Percentiles rank a stretch among this genome's conserved stretches.
Conservation (phyloP, 2,113 vertebrate genomes). For the Callopanchax toddi region DNA sequence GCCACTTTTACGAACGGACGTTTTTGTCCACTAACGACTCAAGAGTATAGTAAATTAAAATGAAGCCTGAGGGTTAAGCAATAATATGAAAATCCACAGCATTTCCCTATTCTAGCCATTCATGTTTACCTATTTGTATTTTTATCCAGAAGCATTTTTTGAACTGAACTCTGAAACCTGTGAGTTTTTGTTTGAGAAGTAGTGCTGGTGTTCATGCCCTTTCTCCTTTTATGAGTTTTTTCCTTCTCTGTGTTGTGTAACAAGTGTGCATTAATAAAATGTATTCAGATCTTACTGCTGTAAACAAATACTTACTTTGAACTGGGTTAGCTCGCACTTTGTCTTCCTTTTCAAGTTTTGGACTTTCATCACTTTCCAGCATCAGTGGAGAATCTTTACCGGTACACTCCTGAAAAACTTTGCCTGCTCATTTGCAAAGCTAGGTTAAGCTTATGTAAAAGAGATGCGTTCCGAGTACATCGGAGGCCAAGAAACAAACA, state of each 20-base stretch:
- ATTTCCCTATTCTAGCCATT: too few species aligned
- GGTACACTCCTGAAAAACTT: constrained; percentile 61
- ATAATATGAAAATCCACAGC: too few species aligned
- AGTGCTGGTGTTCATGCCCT: not conserved
- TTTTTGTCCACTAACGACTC: too few species aligned
- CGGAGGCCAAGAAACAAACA: constrained; percentile 76
- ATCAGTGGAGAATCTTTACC: constrained; percentile 38
- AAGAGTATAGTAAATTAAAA: too few species aligned
- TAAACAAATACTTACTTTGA: constrained; percentile 45
- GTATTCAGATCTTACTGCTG: constrained; percentile 1
- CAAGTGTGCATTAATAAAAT: constrained; percentile 8
- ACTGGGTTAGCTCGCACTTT: constrained; percentile 51
- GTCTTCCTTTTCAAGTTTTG: constrained; percentile 45
- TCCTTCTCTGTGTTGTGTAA: not conserved
- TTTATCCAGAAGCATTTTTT: too few species aligned
- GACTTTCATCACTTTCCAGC: constrained; percentile 46
- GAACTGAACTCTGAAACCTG: too few species aligned
- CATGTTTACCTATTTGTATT: too few species aligned
- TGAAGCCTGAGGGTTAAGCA: too few species aligned
- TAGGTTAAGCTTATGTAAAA: constrained; percentile 83
- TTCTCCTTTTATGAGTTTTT: not conserved
- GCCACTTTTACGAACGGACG: too few species aligned
- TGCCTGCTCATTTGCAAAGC: constrained; percentile 77
- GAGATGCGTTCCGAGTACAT: constrained; percentile 75
- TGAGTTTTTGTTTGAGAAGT: too few species aligned